Conservation (phyloP, 2,113 vertebrate genomes). For the Paradisaea rubra region DNA sequence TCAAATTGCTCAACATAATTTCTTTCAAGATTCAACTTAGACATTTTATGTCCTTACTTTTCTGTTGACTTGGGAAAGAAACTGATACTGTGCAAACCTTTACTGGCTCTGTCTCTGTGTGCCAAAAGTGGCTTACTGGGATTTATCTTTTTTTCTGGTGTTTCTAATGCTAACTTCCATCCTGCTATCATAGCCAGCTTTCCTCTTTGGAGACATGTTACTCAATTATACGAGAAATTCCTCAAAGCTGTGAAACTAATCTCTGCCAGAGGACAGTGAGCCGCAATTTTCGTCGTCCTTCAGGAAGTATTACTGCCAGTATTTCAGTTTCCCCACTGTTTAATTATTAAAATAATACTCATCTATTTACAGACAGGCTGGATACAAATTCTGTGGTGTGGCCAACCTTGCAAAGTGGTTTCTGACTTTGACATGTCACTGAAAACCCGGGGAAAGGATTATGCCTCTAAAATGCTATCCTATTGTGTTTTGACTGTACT, state of each 20-base stretch:
- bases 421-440: neutral
- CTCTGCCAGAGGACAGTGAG: neutral
- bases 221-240: neutral
- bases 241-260: constrained; percentile 6
- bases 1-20: neutral
- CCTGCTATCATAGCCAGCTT: neutral
- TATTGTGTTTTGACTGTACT: neutral
- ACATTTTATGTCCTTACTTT: neutral
- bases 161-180: neutral
- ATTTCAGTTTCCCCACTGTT: neutral
- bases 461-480: neutral
- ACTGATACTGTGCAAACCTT: neutral
- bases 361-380: neutral
- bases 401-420: neutral
- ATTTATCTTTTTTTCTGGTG: neutral
- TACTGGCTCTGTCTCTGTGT: neutral
- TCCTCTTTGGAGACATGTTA: neutral
- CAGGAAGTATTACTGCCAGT: neutral
- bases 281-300: neutral
- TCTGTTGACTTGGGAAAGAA: neutral
- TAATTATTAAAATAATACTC: neutral
- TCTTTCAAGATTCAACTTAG: neutral
- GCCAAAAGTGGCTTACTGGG: neutral
- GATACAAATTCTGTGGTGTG: neutral
- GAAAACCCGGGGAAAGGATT: neutral